Evolutionary conservation across 2,113 vertebrate genomes (phyloP).

Genomic region (Gracilinanus agilis): DNA sequence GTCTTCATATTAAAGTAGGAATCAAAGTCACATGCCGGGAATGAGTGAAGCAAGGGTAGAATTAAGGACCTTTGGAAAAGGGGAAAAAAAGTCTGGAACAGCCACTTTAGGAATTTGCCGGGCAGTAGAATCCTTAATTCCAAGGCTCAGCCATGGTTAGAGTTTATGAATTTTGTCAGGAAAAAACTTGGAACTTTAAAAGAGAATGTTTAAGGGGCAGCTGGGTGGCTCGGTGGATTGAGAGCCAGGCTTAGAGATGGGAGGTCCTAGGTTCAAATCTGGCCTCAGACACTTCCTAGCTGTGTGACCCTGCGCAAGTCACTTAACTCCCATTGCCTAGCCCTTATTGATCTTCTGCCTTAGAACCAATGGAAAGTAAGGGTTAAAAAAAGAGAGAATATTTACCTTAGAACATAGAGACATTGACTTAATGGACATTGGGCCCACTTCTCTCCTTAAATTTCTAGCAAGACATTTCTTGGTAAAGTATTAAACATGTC

Average conservation of each 20-base stretch:
- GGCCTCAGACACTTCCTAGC: too few species aligned
- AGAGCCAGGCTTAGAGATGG: too few species aligned
- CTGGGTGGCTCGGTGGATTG: too few species aligned
- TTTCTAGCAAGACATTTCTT: slow-evolving; percentile 8
- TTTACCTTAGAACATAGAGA: neutral
- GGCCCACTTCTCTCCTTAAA: neutral
- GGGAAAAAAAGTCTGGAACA: slow-evolving; percentile 37
- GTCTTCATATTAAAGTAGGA: slow-evolving; percentile 4
- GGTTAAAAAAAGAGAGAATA: slow-evolving; percentile 15
- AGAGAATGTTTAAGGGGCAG: neutral
- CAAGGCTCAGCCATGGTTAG: slow-evolving; percentile 25
- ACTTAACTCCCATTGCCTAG: too few species aligned
- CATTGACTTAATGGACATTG: slow-evolving; percentile 28
- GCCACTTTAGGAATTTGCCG: slow-evolving; percentile 21
- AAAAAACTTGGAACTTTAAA: slow-evolving; percentile 40
- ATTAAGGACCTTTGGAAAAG: neutral
- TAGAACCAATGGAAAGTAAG: too few species aligned
- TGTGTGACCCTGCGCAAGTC: too few species aligned
- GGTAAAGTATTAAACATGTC: slow-evolving; percentile 32
- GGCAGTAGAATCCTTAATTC: neutral
- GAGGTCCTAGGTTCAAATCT: too few species aligned
- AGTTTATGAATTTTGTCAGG: slow-evolving; percentile 40
- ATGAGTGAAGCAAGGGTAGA: neutral
- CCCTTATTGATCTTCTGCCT: too few species aligned
- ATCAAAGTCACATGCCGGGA: neutral